Evolutionary conservation across 2,797 vertebrate species (phyloP).

Genomic region (Lagodon rhomboides): DNA sequence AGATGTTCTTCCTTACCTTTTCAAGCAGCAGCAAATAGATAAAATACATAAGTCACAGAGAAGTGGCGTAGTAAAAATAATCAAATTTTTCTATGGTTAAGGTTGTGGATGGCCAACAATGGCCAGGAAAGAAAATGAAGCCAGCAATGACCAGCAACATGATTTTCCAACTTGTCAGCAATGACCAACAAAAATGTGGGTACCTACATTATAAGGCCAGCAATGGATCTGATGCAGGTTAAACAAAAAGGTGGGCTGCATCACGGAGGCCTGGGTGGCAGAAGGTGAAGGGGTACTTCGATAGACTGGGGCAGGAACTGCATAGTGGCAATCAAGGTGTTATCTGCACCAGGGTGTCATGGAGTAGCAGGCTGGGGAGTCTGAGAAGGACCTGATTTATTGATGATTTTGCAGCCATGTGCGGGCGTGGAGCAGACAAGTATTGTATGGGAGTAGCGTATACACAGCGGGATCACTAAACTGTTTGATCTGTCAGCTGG

Average conservation of each 20-base stretch:
- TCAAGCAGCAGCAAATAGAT: background rate
- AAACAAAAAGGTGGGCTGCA: background rate
- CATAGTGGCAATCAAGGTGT: background rate
- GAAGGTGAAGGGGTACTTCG: background rate
- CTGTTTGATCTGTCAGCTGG: background rate
- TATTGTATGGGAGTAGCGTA: background rate
- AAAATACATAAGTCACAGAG: background rate
- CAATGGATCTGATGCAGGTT: background rate
- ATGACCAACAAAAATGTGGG: background rate
- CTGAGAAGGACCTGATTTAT: background rate
- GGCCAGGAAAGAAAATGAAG: background rate
- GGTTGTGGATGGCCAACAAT: background rate
- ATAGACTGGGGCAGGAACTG: background rate
- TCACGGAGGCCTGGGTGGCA: background rate
- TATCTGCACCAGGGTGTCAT: too few species aligned
- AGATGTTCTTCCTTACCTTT: background rate
- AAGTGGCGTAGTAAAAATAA: too few species aligned
- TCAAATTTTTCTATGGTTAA: background rate
- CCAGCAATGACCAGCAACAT: background rate
- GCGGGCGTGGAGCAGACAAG: background rate
- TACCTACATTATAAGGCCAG: background rate
- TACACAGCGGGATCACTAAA: background rate
- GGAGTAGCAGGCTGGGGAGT: background rate
- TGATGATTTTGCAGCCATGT: background rate
- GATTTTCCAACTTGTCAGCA: background rate